Percentiles rank a stretch among this genome's conserved stretches.
Conservation (phyloP, 2,797 vertebrate species). For the Thaleichthys pacificus region DNA sequence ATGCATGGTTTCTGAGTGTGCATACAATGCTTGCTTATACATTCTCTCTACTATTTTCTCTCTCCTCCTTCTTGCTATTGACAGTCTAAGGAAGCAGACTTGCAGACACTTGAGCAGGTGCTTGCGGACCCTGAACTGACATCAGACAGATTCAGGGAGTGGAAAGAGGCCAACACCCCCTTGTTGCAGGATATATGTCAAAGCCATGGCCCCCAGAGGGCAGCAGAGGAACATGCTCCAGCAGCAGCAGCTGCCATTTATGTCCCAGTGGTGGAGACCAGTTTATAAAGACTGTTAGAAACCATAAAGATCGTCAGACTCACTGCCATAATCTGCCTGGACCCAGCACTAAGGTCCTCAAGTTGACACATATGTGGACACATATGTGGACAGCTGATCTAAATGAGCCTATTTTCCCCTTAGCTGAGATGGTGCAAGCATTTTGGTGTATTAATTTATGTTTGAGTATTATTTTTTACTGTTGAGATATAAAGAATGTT, state of each 20-base stretch:
- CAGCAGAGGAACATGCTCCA: slow-evolving; percentile 36
- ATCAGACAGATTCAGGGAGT: slow-evolving; percentile 84
- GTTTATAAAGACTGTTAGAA: slow-evolving; percentile 57
- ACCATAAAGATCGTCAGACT: neutral
- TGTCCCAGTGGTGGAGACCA: slow-evolving; percentile 69
- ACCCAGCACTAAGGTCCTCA: slow-evolving; percentile 19
- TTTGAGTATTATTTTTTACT: slow-evolving; percentile 57
- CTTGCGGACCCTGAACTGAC: slow-evolving; percentile 81
- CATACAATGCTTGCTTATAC: slow-evolving; percentile 3
- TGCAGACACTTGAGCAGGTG: slow-evolving; percentile 88
- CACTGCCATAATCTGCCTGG: slow-evolving; percentile 2
- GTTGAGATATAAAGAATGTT: slow-evolving; percentile 15
- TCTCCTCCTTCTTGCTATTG: slow-evolving; percentile 25
- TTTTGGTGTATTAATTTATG: slow-evolving; percentile 2
- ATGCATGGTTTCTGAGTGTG: neutral
- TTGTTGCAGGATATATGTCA: slow-evolving; percentile 86
- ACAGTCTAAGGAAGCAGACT: slow-evolving; percentile 92
- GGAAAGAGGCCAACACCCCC: slow-evolving; percentile 86
- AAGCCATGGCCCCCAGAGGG: slow-evolving; percentile 66
- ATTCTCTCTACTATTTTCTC: neutral
- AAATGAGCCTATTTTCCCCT: slow-evolving; percentile 25
- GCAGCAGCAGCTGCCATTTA: slow-evolving; percentile 44
- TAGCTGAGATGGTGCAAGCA: slow-evolving; percentile 11
- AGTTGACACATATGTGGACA: neutral
- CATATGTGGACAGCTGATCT: slow-evolving; percentile 29